Base-by-base conservation (phyloP, 2,888 invertebrate species). In the Globia sparganii region DNA sequence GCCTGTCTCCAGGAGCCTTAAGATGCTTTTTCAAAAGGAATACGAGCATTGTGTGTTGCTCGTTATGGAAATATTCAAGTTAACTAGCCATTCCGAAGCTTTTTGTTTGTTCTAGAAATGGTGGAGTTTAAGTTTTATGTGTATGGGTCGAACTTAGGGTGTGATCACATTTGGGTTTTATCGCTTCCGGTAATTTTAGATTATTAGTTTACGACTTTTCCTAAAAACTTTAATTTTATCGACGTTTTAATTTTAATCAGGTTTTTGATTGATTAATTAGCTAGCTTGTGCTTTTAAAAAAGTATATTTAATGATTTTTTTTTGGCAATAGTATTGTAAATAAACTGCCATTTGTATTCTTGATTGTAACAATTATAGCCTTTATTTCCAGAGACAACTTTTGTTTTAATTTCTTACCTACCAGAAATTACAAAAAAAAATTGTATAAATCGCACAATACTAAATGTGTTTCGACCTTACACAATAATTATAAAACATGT, bases 31-130 rank as follows among this genome's bases (percentile, higher is more conserved):
- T 62, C 56, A 65, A 69, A 78, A 70, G 65, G 83, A 83, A 72
- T 72, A 69, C 58, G 59, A 72, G 53, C 64, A 58, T 77, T 70
- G 70, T 78, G 61, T 62, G 77, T 67, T 40, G 53, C 72, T 81
- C 84, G 79, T 83, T 81, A 81, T 59, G 72, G 83, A 61, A 83
- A 83, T 78, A 56, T 66, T 67, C 71, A 83, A 77, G 78, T 64
- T 83, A 67, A 82, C 67, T 81, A 79, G 81, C 76, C 67, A 64
- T 79, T 81, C 62, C 49, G 13, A 49, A 58, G 64, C 40, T 76
- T 68, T 79, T 81, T 75, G 49, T 76, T 81, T 43, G 46, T 58
- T 43, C 40, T 15, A 53, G 49, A 40, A 43, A 67, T 34, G 31
- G 40, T 34, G 37, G 31, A 37, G 11, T 58, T 18, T 72, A 53